Base-by-base conservation (phyloP, 2,113 vertebrate genomes). In the Xiphophorus couchianus region DNA sequence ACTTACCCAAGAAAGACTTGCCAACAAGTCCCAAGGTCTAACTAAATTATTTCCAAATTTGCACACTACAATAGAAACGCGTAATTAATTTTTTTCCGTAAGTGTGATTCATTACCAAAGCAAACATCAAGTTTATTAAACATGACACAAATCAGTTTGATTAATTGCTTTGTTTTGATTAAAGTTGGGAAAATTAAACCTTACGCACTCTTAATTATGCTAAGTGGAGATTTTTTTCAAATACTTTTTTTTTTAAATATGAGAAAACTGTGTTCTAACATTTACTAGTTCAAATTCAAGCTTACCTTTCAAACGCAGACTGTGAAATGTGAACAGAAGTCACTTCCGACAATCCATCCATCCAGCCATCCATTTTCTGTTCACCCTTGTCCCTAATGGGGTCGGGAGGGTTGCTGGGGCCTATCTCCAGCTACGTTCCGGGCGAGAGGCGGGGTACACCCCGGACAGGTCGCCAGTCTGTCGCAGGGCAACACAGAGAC, bases 31-130 rank as follows among this genome's bases (percentile, higher is more conserved):
- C 62, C n/a, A 60, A 67, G 37, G 72, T 62, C 78, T 88, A 86
- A 91, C 88, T 89, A 73, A 86, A 87, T 87, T 83, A 87, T 84
- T 86, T 86, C 88, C 30, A n/a, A 76, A 88, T 87, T 90, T 88
- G 74, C 83, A 81, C 67, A 54, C 76, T 85, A 87, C 84, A 89
- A 86, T 81, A 81, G 74, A 63, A 74, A 84, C 86, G 71, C 73
- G 77, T 89, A 89, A 90, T 89, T 84, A 76, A 82, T 87, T 86
- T 87, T 89, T 48, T 17, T 77, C 30, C 86, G 82, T 78, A 91
- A 89, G 76, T 78, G 77, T 78, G 86, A 82, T 87, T 85, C 76
- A 90, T 87, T 78, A 91, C 88, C 80, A 85, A 87, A 83, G 76
- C 83, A 87, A 83, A 78, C 44, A 48, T 17, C 44, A 48, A 19